Conservation (phyloP, 2,888 invertebrate genomes). For the Zelleria hepariella region DNA sequence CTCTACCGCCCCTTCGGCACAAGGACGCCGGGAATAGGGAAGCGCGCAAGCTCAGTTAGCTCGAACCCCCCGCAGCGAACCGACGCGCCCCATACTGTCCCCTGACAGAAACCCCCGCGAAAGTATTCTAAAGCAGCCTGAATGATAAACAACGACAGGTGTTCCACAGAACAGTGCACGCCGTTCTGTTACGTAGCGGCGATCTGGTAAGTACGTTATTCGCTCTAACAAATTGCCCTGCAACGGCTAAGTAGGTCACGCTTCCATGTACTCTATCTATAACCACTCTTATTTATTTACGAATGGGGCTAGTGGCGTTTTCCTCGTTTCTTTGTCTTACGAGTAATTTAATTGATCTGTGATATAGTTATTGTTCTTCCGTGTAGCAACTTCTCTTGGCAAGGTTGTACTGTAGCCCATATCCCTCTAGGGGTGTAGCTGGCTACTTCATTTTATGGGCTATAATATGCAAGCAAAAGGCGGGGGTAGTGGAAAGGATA, state of each 20-base stretch:
- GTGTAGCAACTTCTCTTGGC: neutral
- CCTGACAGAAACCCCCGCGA: slow-evolving; percentile 24
- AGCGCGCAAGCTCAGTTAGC: slow-evolving; percentile 66
- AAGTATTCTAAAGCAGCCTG: slow-evolving; percentile 30
- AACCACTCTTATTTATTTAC: slow-evolving; percentile 49
- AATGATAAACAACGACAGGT: slow-evolving; percentile 26
- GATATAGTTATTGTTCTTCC: slow-evolving; percentile 10
- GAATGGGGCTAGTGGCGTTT: slow-evolving; percentile 43
- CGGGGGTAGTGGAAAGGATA: slow-evolving; percentile 15
- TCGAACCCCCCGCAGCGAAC: slow-evolving; percentile 27
- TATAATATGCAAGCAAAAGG: slow-evolving; percentile 16
- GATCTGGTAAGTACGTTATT: slow-evolving; percentile 37
- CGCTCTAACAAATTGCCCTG: slow-evolving; percentile 17
- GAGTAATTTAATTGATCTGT: neutral
- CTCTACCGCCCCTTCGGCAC: slow-evolving; percentile 59
- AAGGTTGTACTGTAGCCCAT: slow-evolving; percentile 3
- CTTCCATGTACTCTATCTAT: slow-evolving; percentile 58
- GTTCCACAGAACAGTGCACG: slow-evolving; percentile 53
- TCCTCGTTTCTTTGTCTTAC: slow-evolving; percentile 3
- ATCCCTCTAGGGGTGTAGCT: slow-evolving; percentile 9
- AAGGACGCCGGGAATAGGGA: slow-evolving; percentile 67
- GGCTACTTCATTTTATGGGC: slow-evolving; percentile 17
- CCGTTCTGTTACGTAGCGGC: slow-evolving; percentile 28
- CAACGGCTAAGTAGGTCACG: slow-evolving; percentile 50
- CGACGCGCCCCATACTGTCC: slow-evolving; percentile 2